Conservation (phyloP, 2,888 invertebrate genomes). For the Deroplatys truncata region DNA sequence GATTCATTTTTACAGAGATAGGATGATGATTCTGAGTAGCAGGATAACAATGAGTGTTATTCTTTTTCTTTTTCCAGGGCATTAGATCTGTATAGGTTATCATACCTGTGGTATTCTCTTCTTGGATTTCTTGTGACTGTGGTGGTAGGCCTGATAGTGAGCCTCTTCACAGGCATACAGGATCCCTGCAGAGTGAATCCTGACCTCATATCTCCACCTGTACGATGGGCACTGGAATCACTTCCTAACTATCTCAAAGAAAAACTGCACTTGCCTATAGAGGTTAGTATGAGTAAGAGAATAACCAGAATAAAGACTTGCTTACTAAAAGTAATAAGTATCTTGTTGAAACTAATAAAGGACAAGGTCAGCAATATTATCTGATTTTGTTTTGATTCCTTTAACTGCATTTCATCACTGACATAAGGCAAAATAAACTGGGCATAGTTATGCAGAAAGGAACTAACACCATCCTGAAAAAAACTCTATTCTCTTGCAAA, state of each 20-base stretch:
- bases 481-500: too few species aligned
- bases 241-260: conserved; percentile 34
- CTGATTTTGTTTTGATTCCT: too few species aligned
- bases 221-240: conserved; percentile 46
- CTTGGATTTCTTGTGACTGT: conserved; percentile 73
- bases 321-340: not conserved
- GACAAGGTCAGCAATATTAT: too few species aligned
- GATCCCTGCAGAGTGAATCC: conserved; percentile 60
- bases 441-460: too few species aligned
- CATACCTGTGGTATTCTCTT: conserved; percentile 87
- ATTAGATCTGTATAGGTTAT: conserved; percentile 61
- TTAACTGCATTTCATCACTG: too few species aligned
- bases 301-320: too few species aligned
- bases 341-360: too few species aligned
- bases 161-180: conserved; percentile 61
- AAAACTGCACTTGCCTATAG: conserved; percentile 25
- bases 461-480: too few species aligned
- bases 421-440: too few species aligned
- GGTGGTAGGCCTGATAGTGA: conserved; percentile 66
- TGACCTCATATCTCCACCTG: conserved; percentile 64
- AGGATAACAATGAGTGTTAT: not conserved
- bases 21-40: too few species aligned
- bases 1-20: too few species aligned
- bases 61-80: conserved; percentile 19
- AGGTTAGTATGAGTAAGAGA: not conserved